Percentiles rank a stretch among this genome's conserved stretches.
phyloP scores from a whole-genome alignment of 2,797 vertebrate genomes.

The Sitta carolinensis region DNA sequence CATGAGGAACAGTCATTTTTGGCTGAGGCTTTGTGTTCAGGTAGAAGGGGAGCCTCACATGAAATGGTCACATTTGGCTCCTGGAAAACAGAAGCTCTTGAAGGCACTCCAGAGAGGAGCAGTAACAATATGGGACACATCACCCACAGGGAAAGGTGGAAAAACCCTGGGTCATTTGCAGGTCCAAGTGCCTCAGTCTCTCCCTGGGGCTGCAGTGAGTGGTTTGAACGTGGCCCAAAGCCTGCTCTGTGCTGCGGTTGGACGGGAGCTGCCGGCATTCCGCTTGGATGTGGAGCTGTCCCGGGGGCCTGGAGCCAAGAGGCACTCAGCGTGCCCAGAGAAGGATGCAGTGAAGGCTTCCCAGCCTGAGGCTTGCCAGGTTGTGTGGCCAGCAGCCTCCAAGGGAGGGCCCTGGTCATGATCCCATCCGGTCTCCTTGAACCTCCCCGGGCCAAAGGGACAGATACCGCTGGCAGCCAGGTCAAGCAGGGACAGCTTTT shows the following conservation, averaged over 20 bases:
- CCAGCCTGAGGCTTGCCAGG: background rate
- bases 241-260: background rate
- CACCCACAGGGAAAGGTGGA: background rate
- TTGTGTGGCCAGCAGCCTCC: background rate
- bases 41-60: background rate
- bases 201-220: background rate
- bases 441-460: background rate
- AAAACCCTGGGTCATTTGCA: background rate
- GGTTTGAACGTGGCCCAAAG: background rate
- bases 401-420: background rate
- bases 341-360: background rate
- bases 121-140: background rate
- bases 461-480: background rate
- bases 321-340: background rate
- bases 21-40: background rate
- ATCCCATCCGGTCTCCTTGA: background rate
- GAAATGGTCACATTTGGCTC: background rate
- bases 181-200: background rate
- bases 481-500: constrained; percentile 52
- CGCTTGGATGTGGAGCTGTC: background rate
- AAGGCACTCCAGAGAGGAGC: background rate
- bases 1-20: background rate
- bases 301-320: background rate
- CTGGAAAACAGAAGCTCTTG: background rate
- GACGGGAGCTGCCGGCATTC: accelerated